These are phyloP conservation scores for Carassius gibelio DNA, from an alignment of 2,113 vertebrate species.

Conservation along the genomic window DNA sequence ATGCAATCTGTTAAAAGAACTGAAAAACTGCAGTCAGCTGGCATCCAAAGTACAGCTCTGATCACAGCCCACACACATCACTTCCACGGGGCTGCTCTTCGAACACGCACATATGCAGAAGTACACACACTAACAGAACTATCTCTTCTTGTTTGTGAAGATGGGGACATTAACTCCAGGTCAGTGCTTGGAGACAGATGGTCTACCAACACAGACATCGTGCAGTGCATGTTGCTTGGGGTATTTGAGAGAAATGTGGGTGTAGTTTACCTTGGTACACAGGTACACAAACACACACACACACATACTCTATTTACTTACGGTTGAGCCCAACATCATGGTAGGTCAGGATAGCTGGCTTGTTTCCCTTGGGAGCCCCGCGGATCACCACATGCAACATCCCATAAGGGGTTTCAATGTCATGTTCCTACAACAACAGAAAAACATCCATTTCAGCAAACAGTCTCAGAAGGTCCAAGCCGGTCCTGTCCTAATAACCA, in stretches of 20 bases:
- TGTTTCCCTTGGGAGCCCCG: constrained; percentile 92
- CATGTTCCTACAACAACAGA: constrained; percentile 84
- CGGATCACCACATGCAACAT: constrained; percentile 95
- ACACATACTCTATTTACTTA: constrained; percentile 74
- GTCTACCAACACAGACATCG: background rate
- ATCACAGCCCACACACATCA: constrained; percentile 42
- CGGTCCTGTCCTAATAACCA: background rate
- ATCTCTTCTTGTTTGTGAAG: background rate
- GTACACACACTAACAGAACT: constrained; percentile 27
- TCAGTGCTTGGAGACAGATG: constrained; percentile 36
- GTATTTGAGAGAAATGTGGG: background rate
- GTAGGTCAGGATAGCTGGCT: constrained; percentile 94
- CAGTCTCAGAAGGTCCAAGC: background rate
- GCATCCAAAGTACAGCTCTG: constrained; percentile 62
- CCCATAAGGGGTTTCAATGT: constrained; percentile 93
- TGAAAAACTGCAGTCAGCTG: constrained; percentile 24
- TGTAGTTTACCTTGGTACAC: background rate
- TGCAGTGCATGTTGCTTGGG: background rate
- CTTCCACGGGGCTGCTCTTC: background rate
- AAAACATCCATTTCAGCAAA: constrained; percentile 15
- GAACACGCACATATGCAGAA: background rate
- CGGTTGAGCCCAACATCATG: constrained; percentile 96
- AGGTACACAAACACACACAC: constrained; percentile 10
- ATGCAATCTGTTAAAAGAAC: background rate
- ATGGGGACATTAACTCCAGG: constrained; percentile 6